Evolutionary conservation across 2,797 vertebrate species (phyloP).

Genomic region (Gymnothorax reevesii): DNA sequence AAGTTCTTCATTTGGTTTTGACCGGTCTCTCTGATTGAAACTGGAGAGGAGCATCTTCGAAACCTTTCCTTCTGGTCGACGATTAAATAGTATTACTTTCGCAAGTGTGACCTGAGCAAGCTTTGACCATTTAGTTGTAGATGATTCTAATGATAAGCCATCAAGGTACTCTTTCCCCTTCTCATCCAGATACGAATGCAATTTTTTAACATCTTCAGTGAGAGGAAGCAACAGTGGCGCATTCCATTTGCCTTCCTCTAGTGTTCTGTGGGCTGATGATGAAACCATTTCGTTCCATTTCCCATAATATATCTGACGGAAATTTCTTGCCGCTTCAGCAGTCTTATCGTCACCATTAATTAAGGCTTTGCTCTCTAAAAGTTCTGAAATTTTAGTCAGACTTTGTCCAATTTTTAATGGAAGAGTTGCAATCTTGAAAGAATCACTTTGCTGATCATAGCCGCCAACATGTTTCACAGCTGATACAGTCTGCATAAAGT

Average conservation of each 20-base stretch:
- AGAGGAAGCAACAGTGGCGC: neutral
- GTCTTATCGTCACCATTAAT: neutral
- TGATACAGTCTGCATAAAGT: slow-evolving; percentile 38
- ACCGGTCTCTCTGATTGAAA: neutral
- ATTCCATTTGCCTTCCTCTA: neutral
- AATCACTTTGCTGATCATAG: slow-evolving; percentile 8
- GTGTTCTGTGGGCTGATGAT: neutral
- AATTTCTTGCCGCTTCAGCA: slow-evolving; percentile 34
- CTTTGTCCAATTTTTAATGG: slow-evolving; percentile 44
- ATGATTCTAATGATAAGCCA: neutral
- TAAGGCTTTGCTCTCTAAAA: slow-evolving; percentile 43
- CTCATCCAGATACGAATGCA: slow-evolving; percentile 14
- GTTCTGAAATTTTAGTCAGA: slow-evolving; percentile 40
- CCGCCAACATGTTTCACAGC: slow-evolving; percentile 37
- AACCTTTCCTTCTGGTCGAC: slow-evolving; percentile 1
- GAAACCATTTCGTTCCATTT: slow-evolving; percentile 36
- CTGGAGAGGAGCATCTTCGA: neutral
- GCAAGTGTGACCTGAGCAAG: neutral
- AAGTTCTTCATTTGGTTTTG: neutral
- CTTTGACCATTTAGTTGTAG: neutral
- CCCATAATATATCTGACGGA: slow-evolving; percentile 32
- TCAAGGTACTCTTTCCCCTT: neutral
- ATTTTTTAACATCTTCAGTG: slow-evolving; percentile 12
- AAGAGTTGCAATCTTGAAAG: slow-evolving; percentile 32
- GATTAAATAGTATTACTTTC: slow-evolving; percentile 1